phyloP scores from a whole-genome alignment of 64 coral and sea anemone species.

The Porites lutea region DNA sequence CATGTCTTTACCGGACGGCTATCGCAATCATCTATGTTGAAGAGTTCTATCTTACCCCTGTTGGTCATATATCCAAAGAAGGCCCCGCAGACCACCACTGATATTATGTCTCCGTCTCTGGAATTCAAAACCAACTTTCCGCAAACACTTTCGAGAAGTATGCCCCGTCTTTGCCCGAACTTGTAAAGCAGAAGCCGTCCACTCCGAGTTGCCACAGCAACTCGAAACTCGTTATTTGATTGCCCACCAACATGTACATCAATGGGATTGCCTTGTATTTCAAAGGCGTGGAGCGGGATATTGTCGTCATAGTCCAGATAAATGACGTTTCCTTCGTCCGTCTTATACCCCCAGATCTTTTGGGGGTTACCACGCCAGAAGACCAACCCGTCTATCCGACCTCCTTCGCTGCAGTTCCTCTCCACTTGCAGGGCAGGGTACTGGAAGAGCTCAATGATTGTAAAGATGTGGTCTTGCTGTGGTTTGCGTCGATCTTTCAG shows the following conservation, averaged over 20 bases:
- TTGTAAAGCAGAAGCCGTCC: not conserved
- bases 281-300: not conserved
- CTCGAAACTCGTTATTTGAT: not conserved
- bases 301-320: not conserved
- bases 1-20: not conserved
- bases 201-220: not conserved
- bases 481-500: not conserved
- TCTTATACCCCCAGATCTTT: not conserved
- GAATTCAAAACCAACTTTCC: not conserved
- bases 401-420: not conserved
- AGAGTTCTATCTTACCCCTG: not conserved
- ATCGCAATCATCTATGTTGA: not conserved
- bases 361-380: not conserved
- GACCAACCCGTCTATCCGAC: not conserved
- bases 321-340: not conserved
- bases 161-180: not conserved
- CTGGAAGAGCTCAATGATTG: not conserved
- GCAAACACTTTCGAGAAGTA: not conserved
- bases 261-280: not conserved
- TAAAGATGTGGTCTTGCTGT: not conserved
- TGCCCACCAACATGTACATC: not conserved
- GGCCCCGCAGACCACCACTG: not conserved
- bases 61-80: not conserved
- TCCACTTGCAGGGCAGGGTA: not conserved
- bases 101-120: not conserved